A percentile compares a stretch with the other conserved stretches of the same genome.
Conservation (phyloP, 2,113 vertebrate genomes). For the Smithornis capensis region DNA sequence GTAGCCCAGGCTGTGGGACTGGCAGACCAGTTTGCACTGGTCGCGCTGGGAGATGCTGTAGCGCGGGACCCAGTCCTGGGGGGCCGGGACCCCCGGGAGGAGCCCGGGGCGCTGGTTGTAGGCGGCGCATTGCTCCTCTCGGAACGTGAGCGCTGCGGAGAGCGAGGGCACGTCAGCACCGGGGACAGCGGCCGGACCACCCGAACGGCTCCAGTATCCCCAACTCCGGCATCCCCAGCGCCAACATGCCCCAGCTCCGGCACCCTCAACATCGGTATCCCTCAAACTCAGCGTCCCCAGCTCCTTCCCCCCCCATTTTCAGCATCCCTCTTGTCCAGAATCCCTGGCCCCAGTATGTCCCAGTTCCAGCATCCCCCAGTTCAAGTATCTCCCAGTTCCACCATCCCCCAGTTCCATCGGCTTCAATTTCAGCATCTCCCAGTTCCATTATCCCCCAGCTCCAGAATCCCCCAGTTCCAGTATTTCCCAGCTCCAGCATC, state of each 20-base stretch:
- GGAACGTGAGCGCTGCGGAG: slow-evolving; percentile 61
- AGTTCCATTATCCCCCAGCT: neutral
- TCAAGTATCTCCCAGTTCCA: neutral
- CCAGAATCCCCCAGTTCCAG: too few species aligned
- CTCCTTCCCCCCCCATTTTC: too few species aligned
- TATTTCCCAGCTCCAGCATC: too few species aligned
- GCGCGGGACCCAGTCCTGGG: slow-evolving; percentile 71
- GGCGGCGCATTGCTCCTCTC: slow-evolving; percentile 73
- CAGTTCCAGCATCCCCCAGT: too few species aligned
- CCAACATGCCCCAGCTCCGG: too few species aligned
- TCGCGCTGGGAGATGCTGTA: slow-evolving; percentile 66
- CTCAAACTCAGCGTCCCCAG: too few species aligned
- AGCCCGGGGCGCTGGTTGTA: slow-evolving; percentile 71
- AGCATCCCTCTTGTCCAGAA: too few species aligned
- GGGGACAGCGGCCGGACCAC: neutral
- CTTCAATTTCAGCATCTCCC: too few species aligned
- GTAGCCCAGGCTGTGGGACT: slow-evolving; percentile 68
- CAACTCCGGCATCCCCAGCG: too few species aligned
- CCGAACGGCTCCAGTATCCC: neutral
- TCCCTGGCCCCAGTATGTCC: too few species aligned
- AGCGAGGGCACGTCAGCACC: neutral
- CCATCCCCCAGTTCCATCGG: neutral
- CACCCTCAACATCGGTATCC: too few species aligned
- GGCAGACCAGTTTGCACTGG: slow-evolving; percentile 76
- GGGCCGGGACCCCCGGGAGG: slow-evolving; percentile 62